Base-by-base conservation (phyloP, 2,888 invertebrate species). In the Andrena praecox region DNA sequence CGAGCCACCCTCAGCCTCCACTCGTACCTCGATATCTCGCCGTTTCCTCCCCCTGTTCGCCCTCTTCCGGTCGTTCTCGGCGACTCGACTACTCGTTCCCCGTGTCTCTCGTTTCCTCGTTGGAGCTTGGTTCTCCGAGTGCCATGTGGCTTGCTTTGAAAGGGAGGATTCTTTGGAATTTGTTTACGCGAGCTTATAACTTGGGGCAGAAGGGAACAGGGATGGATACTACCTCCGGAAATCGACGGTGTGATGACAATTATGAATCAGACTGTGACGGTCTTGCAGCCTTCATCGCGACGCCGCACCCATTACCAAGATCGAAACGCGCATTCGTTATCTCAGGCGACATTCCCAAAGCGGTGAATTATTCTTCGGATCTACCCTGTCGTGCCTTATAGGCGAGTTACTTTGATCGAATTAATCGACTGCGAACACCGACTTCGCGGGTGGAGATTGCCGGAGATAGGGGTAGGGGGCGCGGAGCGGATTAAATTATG, bases 401-500 rank as follows among this genome's bases (percentile, higher is more conserved):
- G 66, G 20, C 27, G 48, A 73, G 66, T 75, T 72, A 72, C 75
- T 78, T 80, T 73, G 69, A 78, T 78, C 31, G 68, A 74, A 82
- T 85, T 82, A 85, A 87, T 85, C 80, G 69, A 56, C 56, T 27
- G 59, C 54, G 68, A 75, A 48, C 59, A 48, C 54, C 56, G 60
- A 64, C 42, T 64, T 27, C 56, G 68, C 20, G 29, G 52, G 35
- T 5, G 56, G 56, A 56, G 24, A 56, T 56, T 29, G 16, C 42
- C 42, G 70, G 48, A 42, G 31, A n/a, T 48, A 42, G 27, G 16
- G 54, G n/a, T 12, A 27, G 27, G 48, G 42, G 20, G 20, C 48
- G 29, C 54, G 50, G 56, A 33, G 54, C 16, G 80, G 62, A 88
- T 87, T 81, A 79, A 88, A 88, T 88, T 89, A 86, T 77, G 83